Evolutionary conservation across 2,888 invertebrate genomes (phyloP).

Genomic region (Amblyteles armatorius): DNA sequence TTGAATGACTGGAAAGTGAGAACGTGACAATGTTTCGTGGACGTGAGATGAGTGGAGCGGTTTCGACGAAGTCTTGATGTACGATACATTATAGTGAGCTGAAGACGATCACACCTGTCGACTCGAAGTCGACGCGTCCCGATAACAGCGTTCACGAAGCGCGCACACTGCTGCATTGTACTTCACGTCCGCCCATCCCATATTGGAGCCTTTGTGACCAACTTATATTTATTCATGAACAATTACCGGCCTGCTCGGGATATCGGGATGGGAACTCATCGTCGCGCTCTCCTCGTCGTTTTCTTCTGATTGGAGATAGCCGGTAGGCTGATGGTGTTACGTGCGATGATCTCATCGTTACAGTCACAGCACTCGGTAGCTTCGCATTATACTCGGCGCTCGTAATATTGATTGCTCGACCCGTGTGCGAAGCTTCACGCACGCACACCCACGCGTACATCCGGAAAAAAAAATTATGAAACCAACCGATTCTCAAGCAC

Average conservation of each 20-base stretch:
- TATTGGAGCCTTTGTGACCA: conserved; percentile 77
- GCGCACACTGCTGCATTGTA: conserved; percentile 74
- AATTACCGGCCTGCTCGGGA: conserved; percentile 78
- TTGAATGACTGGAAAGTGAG: conserved; percentile 60
- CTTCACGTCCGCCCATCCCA: conserved; percentile 71
- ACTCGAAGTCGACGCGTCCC: conserved; percentile 52
- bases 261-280: conserved; percentile 62
- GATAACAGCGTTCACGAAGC: conserved; percentile 67
- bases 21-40: conserved; percentile 68
- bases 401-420: background rate
- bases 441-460: background rate
- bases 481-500: background rate
- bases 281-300: conserved; percentile 68
- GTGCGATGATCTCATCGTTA: conserved; percentile 41
- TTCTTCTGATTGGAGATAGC: conserved; percentile 48
- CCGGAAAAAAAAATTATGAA: background rate
- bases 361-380: background rate
- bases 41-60: background rate
- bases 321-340: conserved; percentile 41
- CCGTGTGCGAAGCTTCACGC: background rate
- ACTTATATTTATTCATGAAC: conserved; percentile 84
- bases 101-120: conserved; percentile 75
- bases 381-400: conserved; percentile 25
- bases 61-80: conserved; percentile 10
- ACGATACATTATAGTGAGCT: conserved; percentile 24